Base-by-base conservation (phyloP, 2,888 invertebrate species). In the Spilosoma lubricipeda region DNA sequence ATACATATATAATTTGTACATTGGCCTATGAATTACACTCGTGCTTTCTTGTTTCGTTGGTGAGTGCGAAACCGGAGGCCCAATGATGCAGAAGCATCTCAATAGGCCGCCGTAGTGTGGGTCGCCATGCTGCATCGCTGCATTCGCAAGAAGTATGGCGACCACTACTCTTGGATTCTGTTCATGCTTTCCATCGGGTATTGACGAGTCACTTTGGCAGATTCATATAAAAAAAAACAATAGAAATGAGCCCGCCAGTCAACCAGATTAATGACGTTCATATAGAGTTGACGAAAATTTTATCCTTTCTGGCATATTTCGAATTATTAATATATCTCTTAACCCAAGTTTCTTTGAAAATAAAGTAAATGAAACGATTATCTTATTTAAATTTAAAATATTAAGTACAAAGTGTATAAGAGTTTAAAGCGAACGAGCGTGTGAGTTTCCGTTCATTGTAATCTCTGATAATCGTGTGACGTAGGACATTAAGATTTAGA, bases 361-460 rank as follows among this genome's bases (percentile, higher is more conserved):
- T 45, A 9, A 36, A 36, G 36, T 33, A 69, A 64, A 64, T 20
- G 27, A 36, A 33, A 27, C 11, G 42, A 30, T 63, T 33, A 63
- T 63, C 45, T 33, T n/a, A 68, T 73, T n/a, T 9, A 15, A 39
- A 59, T 63, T 48, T 48, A 72, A 68, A 64, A 63, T 48, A 74
- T 65, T 39, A 70, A 67, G 18, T 64, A 36, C 42, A 18, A 75
- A 76, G n/a, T n/a, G n/a, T n/a, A n/a, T n/a, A n/a, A 33, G 67
- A 63, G 84, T n/a, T 42, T 66, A 67, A 76, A 74, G 74, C 81
- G 36, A 20, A 20, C 72, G 2, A 77, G 18, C 73, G 77, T 83
- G 84, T 30, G 84, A 84, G 75, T 71, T 76, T 84, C 82, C 80
- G 76, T 39, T 68, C 78, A 82, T 84, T 83, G 84, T 83, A 63